phyloP scores from a whole-genome alignment of 2,888 invertebrate species.

The Stictocephala bisonia region DNA sequence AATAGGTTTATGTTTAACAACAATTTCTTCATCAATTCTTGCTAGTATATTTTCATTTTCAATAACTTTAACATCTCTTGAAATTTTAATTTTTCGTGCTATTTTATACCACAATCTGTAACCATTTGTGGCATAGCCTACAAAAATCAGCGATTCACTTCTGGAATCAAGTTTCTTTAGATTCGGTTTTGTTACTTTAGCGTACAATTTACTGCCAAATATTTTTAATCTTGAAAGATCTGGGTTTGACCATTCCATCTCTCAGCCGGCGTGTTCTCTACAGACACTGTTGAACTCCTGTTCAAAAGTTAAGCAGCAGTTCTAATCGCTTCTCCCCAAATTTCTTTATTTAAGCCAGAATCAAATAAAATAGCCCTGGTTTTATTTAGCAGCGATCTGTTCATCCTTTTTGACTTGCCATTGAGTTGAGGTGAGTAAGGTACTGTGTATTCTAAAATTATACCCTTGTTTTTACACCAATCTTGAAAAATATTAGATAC shows the following conservation, averaged over 20 bases:
- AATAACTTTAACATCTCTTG: too few species aligned
- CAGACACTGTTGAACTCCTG: slow-evolving; percentile 50
- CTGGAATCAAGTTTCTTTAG: too few species aligned
- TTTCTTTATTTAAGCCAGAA: slow-evolving; percentile 53
- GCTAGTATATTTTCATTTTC: too few species aligned
- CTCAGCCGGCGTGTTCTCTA: not conserved
- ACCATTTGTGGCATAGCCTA: not conserved
- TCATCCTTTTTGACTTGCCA: slow-evolving; percentile 50
- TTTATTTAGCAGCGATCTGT: slow-evolving; percentile 56
- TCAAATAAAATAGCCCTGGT: slow-evolving; percentile 58
- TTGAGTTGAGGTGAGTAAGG: slow-evolving; percentile 50
- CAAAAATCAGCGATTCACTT: too few species aligned
- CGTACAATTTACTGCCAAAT: too few species aligned
- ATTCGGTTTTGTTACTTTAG: too few species aligned
- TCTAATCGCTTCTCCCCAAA: slow-evolving; percentile 61
- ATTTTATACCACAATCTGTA: not conserved
- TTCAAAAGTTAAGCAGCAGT: slow-evolving; percentile 58
- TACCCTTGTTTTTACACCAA: too few species aligned
- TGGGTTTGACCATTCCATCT: not conserved
- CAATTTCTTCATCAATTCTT: too few species aligned
- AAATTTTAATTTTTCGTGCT: not conserved
- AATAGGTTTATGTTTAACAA: too few species aligned
- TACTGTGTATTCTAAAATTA: slow-evolving; percentile 52
- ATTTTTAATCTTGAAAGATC: slow-evolving; percentile 5
- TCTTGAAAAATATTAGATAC: slow-evolving; percentile 55